These are phyloP conservation scores for Etheostoma perlongum DNA, from an alignment of 2,797 vertebrate genomes.

Conservation along the genomic window DNA sequence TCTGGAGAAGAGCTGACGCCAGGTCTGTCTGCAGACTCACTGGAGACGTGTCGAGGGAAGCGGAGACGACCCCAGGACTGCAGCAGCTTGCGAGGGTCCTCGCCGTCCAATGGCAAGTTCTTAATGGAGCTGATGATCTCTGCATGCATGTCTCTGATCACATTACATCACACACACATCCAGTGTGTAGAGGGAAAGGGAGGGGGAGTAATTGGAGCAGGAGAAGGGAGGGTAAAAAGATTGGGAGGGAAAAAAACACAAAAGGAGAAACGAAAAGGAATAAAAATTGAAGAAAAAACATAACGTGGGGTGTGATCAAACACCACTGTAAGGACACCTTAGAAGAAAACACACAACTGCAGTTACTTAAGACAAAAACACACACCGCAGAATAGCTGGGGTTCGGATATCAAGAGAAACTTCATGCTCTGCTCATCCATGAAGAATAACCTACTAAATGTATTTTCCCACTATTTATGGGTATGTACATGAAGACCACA, in stretches of 20 bases:
- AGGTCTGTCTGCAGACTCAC: constrained; percentile 90
- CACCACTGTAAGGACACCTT: constrained; percentile 69
- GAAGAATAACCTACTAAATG: constrained; percentile 47
- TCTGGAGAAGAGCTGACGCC: constrained; percentile 45
- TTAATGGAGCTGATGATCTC: constrained; percentile 98
- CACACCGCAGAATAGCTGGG: constrained; percentile 67
- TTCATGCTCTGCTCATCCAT: constrained; percentile 48
- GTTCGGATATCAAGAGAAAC: constrained; percentile 46
- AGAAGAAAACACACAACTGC: constrained; percentile 55
- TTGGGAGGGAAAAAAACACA: neutral
- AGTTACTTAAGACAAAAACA: constrained; percentile 45
- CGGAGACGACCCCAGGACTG: constrained; percentile 93
- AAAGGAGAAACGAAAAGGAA: constrained; percentile 33
- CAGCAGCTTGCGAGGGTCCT: constrained; percentile 94
- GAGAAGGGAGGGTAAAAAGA: constrained; percentile 6
- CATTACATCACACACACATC: constrained; percentile 47
- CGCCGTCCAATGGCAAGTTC: constrained; percentile 95
- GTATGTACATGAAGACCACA: constrained; percentile 51
- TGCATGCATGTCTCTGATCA: constrained; percentile 95
- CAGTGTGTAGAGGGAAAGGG: constrained; percentile 53
- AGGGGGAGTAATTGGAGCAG: constrained; percentile 55
- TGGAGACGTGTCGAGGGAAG: constrained; percentile 90
- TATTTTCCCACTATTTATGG: constrained; percentile 25
- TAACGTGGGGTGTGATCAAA: constrained; percentile 48
- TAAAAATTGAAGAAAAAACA: constrained; percentile 16